Evolutionary conservation across 1,140 invertebrate genomes (phyloP).

Genomic region (Eumeta japonica): DNA sequence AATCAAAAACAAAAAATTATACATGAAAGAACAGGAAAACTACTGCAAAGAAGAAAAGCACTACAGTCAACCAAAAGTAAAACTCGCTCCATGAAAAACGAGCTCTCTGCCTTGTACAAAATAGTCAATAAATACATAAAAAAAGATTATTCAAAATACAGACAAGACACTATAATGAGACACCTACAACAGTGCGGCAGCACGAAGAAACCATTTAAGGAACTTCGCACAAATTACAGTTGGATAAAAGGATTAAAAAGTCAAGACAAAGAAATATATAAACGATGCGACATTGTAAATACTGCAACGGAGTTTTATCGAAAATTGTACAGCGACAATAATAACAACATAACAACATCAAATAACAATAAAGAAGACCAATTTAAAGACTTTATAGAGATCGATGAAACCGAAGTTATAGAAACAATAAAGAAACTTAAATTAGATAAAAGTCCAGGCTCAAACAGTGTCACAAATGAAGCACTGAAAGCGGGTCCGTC

Average conservation of each 20-base stretch:
- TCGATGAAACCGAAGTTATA: too few relatives aligned
- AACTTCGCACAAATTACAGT: slow-evolving; percentile 5
- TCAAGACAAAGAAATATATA: not conserved
- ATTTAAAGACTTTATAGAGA: too few relatives aligned
- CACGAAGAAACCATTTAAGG: slow-evolving; percentile 7
- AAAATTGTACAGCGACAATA: too few relatives aligned
- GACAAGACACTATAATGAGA: slow-evolving; percentile 6
- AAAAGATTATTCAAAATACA: slow-evolving; percentile 9
- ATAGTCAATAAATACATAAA: slow-evolving; percentile 8
- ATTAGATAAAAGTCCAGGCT: too few relatives aligned
- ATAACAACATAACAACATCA: too few relatives aligned
- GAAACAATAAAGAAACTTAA: too few relatives aligned
- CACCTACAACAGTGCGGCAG: slow-evolving; percentile 6
- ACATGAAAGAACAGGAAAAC: slow-evolving; percentile 7
- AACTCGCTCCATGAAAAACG: slow-evolving; percentile 10
- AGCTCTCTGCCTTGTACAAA: slow-evolving; percentile 12
- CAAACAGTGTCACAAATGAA: too few relatives aligned
- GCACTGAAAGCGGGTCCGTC: too few relatives aligned
- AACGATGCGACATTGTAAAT: slow-evolving; percentile 1
- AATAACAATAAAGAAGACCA: too few relatives aligned
- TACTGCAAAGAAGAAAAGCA: slow-evolving; percentile 9
- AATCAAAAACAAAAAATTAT: not conserved
- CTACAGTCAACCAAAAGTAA: slow-evolving; percentile 9
- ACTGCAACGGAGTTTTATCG: too few relatives aligned
- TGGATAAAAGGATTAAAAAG: slow-evolving; percentile 1